A percentile compares a stretch with the other conserved stretches of the same genome.
phyloP scores from a whole-genome alignment of 1,140 invertebrate genomes.

The Sesamia nonagrioides region DNA sequence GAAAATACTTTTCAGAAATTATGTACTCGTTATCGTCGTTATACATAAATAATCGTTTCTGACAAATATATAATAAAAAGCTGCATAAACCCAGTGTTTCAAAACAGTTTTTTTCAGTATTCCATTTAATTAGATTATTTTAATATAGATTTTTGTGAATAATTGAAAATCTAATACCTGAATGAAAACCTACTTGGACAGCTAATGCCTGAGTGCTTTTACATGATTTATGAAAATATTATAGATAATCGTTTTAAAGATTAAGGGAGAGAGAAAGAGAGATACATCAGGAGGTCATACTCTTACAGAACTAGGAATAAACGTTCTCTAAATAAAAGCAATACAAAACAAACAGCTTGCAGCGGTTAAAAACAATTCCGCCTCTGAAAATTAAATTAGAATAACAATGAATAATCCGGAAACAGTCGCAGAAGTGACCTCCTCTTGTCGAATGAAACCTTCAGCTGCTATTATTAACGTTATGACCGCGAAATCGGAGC shows the following conservation, averaged over 20 bases:
- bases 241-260: too few species aligned
- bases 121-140: too few species aligned
- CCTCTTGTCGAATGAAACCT: slow-evolving; percentile 77
- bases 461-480: slow-evolving; percentile 81
- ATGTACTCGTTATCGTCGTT: too few species aligned
- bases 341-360: neutral
- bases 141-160: neutral
- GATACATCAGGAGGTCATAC: neutral
- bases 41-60: too few species aligned
- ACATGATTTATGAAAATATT: too few species aligned
- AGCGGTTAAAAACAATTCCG: slow-evolving; percentile 22
- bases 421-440: slow-evolving; percentile 72
- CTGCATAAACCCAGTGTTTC: too few species aligned
- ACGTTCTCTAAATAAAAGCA: neutral
- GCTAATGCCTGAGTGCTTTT: too few species aligned
- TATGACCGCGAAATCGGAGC: slow-evolving; percentile 82
- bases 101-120: too few species aligned
- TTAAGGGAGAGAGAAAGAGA: too few species aligned
- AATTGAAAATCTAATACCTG: neutral
- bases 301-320: neutral
- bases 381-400: slow-evolving; percentile 37
- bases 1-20: neutral
- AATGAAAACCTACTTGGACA: too few species aligned
- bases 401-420: slow-evolving; percentile 72
- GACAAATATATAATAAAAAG: too few species aligned